Base-by-base conservation (phyloP, 2,797 vertebrate species). In the Cryptoprocta ferox region DNA sequence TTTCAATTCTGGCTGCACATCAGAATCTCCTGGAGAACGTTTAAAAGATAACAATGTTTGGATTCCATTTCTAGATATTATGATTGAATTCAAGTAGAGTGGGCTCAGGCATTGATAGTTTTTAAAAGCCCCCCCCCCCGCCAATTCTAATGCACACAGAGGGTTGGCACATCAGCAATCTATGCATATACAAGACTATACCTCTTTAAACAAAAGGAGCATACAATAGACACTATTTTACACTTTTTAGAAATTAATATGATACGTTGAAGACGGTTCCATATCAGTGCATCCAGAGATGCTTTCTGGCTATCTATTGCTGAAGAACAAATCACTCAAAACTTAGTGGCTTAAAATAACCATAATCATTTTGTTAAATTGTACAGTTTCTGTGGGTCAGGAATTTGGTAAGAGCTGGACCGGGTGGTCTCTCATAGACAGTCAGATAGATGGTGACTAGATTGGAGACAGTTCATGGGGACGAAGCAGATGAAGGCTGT, bases 301-400 rank as follows among this genome's bases (percentile, higher is more conserved):
- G 24, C 19, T 86, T 65, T 79, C n/a, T 66, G 53, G n/a, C 65
- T 87, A 10, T 30, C 10, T 91, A 10, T 48, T 70, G 16, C 56
- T 75, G 18, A 88, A 37, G 88, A 88, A 97, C 79, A 82, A 59
- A 95, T 79, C 53, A 82, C 32, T 83, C n/a, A 61, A 85, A 68
- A 85, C 37, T n/a, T 45, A 53, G 19, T 73, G 26, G 21, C n/a
- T 73, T 90, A 53, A 89, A 92, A 82, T 7, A 85, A 15, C 39
- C 59, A 35, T 59, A 39, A 59, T 66, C 7, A 13, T 66, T 87
- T 83, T 79, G 5, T 79, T 83, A 50, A 78, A 73, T 66, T 68
- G 19, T 28, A 30, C 10, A 4, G n/a, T 88, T 94, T 59, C 71
- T n/a, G 1, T 61, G 35, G 18, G 10, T 83, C 81, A 93, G 86